These are phyloP conservation scores for Lepilemur septentrionalis DNA, from an alignment of 2,797 vertebrate genomes.

Conservation along the genomic window DNA sequence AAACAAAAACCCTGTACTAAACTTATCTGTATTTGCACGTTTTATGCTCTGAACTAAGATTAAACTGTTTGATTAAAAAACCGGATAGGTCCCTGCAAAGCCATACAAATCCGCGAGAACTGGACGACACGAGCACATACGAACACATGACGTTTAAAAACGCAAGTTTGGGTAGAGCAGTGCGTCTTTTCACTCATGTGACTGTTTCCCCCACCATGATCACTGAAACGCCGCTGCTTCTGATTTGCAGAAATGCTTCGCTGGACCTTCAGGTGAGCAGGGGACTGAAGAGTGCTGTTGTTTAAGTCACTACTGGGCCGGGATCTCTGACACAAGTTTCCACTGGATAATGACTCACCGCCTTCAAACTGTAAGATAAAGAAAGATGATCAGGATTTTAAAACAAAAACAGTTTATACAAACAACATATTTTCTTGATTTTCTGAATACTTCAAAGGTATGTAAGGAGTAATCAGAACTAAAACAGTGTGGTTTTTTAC, in stretches of 20 bases:
- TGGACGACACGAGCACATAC: not conserved
- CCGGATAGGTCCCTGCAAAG: not conserved
- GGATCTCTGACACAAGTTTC: conserved; percentile 92
- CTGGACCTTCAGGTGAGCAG: conserved; percentile 97
- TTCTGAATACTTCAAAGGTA: not conserved
- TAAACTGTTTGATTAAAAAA: not conserved
- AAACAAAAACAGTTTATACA: not conserved
- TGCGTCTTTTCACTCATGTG: conserved; percentile 82
- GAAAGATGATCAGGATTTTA: not conserved
- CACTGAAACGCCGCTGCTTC: conserved; percentile 92
- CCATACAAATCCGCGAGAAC: not conserved
- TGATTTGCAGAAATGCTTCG: conserved; percentile 98
- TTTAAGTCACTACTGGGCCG: conserved; percentile 98
- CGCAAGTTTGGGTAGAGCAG: not conserved
- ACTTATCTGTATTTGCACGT: not conserved
- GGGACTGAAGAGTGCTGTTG: conserved; percentile 97
- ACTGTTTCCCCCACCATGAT: conserved; percentile 89
- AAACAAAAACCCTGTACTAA: not conserved
- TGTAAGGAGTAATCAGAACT: not conserved
- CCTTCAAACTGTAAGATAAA: conserved; percentile 92
- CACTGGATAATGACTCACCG: conserved; percentile 93
- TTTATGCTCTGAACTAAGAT: not conserved
- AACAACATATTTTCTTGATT: not conserved
- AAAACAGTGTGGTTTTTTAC: too few species aligned
- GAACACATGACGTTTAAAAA: conserved; percentile 75